Base-by-base conservation (phyloP, 1,140 invertebrate species). In the Caerostris extrusa region DNA sequence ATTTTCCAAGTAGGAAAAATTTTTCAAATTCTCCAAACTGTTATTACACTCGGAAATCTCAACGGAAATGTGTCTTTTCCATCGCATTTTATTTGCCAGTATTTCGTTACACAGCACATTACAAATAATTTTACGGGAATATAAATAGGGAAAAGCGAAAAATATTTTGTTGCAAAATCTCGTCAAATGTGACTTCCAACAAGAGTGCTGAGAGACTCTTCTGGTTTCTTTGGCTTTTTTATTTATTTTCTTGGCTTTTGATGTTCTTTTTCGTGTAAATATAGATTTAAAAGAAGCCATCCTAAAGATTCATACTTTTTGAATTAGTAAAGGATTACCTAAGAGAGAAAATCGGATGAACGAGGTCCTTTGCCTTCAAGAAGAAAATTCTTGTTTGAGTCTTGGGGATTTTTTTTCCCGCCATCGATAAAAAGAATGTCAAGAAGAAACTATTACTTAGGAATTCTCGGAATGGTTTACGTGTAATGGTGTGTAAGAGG, bases 271-370 rank as follows among this genome's bases (percentile, higher is more conserved):
- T 67, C 12, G 61, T n/a, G 12, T 5, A 10, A 3, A 67, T 67
- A 67, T 12, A 67, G 12, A 67, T 67, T 67, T 67, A n/a, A n/a
- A 67, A 67, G 61, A n/a, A 67, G n/a, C 61, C n/a, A 17, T 53
- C 71, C 50, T 81, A 5, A 7, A 81, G 71, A 81, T 53, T 7
- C 71, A 19, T 81, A 19, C 19, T 50, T 81, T 81, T 81, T 81
- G 71, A 81, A 81, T 81, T 81, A 81, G 71, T 81, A 19, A 53
- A 81, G 71, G 71, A 81, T 81, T 81, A 81, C 50, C 71, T 81
- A 53, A 3, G 50, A 81, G 71, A 53, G 71, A 6, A 81, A 81
- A 34, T 81, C 71, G 71, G 71, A 81, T 81, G 7, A 81, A 53
- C 71, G 10, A 50, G 19, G 71, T 50, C 19, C 19, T 19, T 0